Percentiles rank a stretch among this genome's conserved stretches.
Evolutionary conservation across 1,140 invertebrate species (phyloP).

Genomic region (Heterodera carotae): DNA sequence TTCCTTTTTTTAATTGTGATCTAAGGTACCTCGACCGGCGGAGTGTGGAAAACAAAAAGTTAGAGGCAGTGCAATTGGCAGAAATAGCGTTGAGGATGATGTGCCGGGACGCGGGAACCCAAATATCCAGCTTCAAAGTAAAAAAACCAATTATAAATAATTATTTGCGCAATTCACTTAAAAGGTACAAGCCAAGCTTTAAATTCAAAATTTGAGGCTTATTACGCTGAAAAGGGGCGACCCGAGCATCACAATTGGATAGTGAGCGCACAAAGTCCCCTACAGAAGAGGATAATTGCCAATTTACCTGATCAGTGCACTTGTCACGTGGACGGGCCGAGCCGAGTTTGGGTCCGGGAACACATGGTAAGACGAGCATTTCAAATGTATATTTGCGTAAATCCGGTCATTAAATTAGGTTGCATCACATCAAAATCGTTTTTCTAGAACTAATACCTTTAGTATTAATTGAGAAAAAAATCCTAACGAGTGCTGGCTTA

Average conservation of each 20-base stretch:
- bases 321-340: constrained; percentile 85
- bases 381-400: too few relatives aligned
- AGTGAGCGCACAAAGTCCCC: constrained; percentile 80
- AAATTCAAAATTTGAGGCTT: constrained; percentile 28
- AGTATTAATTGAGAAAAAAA: too few relatives aligned
- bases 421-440: too few relatives aligned
- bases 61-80: constrained; percentile 79
- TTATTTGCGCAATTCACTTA: too few relatives aligned
- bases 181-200: constrained; percentile 1
- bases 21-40: constrained; percentile 78
- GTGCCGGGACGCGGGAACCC: constrained; percentile 77
- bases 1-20: background rate
- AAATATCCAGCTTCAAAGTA: constrained; percentile 72
- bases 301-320: constrained; percentile 73
- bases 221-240: constrained; percentile 69
- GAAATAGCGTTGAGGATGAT: constrained; percentile 83
- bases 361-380: constrained; percentile 56
- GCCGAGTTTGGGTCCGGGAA: constrained; percentile 77
- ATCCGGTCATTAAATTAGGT: too few relatives aligned
- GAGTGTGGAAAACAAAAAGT: constrained; percentile 66
- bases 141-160: background rate
- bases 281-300: constrained; percentile 77
- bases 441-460: too few relatives aligned
- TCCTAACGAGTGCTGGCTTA: too few relatives aligned
- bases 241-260: constrained; percentile 86